A percentile compares a stretch with the other conserved stretches of the same genome.
Evolutionary conservation across 2,113 vertebrate genomes (phyloP).

Genomic region (Periophthalmodon schlosseri): DNA sequence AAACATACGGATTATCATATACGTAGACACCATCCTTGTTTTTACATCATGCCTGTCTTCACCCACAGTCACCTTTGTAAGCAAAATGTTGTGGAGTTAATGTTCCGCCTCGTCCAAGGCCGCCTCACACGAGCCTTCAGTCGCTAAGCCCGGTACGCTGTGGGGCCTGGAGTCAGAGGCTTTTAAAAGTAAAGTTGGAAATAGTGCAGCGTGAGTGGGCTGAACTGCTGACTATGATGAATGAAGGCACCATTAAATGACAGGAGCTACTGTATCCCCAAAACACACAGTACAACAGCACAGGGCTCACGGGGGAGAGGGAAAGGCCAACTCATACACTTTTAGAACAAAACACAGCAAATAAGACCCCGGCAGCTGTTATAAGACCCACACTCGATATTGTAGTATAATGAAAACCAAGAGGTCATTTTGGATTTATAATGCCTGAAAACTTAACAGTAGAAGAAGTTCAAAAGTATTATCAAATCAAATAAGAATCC

Average conservation of each 20-base stretch:
- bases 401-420: background rate
- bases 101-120: background rate
- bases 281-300: constrained; percentile 42
- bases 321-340: constrained; percentile 23
- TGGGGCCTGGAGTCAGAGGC: constrained; percentile 21
- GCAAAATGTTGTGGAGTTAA: background rate
- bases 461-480: too few species aligned
- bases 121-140: constrained; percentile 11
- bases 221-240: constrained; percentile 61
- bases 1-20: too few species aligned
- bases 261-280: constrained; percentile 30
- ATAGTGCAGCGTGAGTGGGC: constrained; percentile 44
- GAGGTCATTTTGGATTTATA: background rate
- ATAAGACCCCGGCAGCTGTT: background rate
- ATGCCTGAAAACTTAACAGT: too few species aligned
- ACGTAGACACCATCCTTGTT: background rate
- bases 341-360: constrained; percentile 31
- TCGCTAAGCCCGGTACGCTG: constrained; percentile 12
- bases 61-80: background rate
- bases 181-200: constrained; percentile 49
- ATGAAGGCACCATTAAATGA: constrained; percentile 54
- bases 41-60: background rate
- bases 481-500: too few species aligned
- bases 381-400: background rate
- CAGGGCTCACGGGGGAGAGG: constrained; percentile 40